A percentile compares a stretch with the other conserved stretches of the same genome.
Evolutionary conservation across 2,888 invertebrate genomes (phyloP).

Genomic region (Drosophila mimica): DNA sequence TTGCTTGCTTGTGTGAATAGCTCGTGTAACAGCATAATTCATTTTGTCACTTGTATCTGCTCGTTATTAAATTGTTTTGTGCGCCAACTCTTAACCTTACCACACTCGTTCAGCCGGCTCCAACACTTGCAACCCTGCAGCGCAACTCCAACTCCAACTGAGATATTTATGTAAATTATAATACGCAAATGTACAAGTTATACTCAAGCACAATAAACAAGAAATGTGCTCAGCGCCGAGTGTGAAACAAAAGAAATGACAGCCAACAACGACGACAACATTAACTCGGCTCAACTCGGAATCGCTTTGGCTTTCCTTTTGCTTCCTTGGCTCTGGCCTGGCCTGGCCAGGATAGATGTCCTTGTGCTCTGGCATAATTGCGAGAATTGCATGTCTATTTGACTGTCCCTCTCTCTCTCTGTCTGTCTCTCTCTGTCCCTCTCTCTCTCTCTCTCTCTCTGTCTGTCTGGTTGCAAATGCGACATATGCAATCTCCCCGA

Average conservation of each 20-base stretch:
- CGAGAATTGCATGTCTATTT: slow-evolving; percentile 45
- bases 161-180: slow-evolving; percentile 80
- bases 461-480: neutral
- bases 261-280: slow-evolving; percentile 38
- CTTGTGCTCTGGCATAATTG: slow-evolving; percentile 48
- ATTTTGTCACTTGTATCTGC: slow-evolving; percentile 78
- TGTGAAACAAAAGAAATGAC: slow-evolving; percentile 63
- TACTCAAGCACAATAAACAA: slow-evolving; percentile 73
- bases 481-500: slow-evolving; percentile 36
- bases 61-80: slow-evolving; percentile 77
- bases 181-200: slow-evolving; percentile 78
- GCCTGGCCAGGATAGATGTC: slow-evolving; percentile 45
- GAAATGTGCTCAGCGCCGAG: slow-evolving; percentile 63
- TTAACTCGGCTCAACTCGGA: slow-evolving; percentile 58
- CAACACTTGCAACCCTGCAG: slow-evolving; percentile 2
- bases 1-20: slow-evolving; percentile 29
- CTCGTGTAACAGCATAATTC: slow-evolving; percentile 77
- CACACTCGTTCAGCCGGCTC: slow-evolving; percentile 31
- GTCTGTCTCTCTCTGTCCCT: neutral
- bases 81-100: slow-evolving; percentile 59
- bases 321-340: neutral
- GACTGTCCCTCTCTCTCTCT: slow-evolving; percentile 20
- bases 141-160: slow-evolving; percentile 2
- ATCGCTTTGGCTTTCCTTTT: slow-evolving; percentile 13
- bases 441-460: neutral